Evolutionary conservation across 1,140 invertebrate genomes (phyloP), one percentile per base, ranked within the genome.

Genomic region (Drosophila cardini): DNA sequence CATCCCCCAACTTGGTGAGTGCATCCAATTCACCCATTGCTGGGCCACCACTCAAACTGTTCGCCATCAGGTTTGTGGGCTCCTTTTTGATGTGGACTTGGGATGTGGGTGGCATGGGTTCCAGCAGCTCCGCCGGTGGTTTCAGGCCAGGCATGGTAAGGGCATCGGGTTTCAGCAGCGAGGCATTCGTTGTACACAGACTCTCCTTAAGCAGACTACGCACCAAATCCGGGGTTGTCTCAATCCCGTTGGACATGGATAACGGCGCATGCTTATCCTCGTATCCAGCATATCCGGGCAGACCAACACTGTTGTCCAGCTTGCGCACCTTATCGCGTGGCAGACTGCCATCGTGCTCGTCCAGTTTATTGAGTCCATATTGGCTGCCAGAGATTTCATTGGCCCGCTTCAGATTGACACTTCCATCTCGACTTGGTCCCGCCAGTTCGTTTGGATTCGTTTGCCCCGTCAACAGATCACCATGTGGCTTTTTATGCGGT

Each of bases 181-280:
- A 83, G 16, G 58, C 70, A 45, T 76, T 91, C 5, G 83, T 67
- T 4, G 83, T 77, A 40, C 90, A 91, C 0, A 92, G 70, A 40
- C 91, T 92, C 53, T 92, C 91, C 65, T 92, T 92, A 2, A 92
- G 76, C 34, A 92, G 63, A 45, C 72, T 91, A 38, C 91, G 82
- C 52, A 92, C 91, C 55, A 92, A 38, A 75, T 92, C 91, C 8
- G 91, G 91, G 53, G 91, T 91, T 0, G 91, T 92, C 72, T 92
- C 91, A 15, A 92, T 92, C 7, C 91, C 91, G 48, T 92, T 92
- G 15, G 80, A 72, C 58, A 87, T 87, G 18, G 81, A 84, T 10
- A 87, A 15, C 0, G 83, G 76, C 16, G 83, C 67, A 69, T 87
- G 83, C 43, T 87, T 87, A 3, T 89, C 85, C 43, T 89, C 85